Percentiles rank a stretch among this genome's conserved stretches.
Evolutionary conservation across 2,797 vertebrate genomes (phyloP).

Genomic region (Myiothlypis chrysogaster): DNA sequence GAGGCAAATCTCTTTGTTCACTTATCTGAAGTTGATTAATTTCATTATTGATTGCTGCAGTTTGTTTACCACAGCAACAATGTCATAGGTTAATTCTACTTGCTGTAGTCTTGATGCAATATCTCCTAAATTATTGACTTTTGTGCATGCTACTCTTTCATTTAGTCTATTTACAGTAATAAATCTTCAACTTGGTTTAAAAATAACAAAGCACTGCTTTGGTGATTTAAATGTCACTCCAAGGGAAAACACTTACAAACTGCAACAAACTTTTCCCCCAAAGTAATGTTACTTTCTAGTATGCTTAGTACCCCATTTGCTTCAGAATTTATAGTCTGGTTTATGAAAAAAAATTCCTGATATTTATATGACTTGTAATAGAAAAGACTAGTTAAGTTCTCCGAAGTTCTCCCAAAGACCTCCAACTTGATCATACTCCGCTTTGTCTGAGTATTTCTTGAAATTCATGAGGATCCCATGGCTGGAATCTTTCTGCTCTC

Average conservation of each 20-base stretch:
- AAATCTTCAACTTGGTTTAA: slow-evolving; percentile 12
- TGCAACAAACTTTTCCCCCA: background rate
- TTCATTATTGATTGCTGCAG: slow-evolving; percentile 19
- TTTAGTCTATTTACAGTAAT: slow-evolving; percentile 27
- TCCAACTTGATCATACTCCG: background rate
- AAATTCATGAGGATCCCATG: background rate
- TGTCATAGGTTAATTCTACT: slow-evolving; percentile 35
- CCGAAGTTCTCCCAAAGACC: background rate
- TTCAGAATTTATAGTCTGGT: background rate
- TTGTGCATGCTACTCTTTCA: background rate
- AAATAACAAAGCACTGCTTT: background rate
- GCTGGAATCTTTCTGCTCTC: background rate
- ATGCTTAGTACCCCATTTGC: background rate
- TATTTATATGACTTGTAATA: background rate
- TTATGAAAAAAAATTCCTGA: background rate
- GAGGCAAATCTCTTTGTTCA: slow-evolving; percentile 5
- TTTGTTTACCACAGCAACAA: slow-evolving; percentile 13
- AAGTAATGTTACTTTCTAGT: background rate
- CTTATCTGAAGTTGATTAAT: slow-evolving; percentile 51
- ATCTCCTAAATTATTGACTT: slow-evolving; percentile 32
- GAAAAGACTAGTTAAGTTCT: background rate
- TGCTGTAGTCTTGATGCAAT: background rate
- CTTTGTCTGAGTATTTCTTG: background rate
- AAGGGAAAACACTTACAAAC: background rate
- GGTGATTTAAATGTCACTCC: background rate